Percentiles rank a stretch among this genome's conserved stretches.
These are phyloP conservation scores for Zaprionus taronus DNA, from an alignment of 1,140 invertebrate genomes.

Conservation along the genomic window DNA sequence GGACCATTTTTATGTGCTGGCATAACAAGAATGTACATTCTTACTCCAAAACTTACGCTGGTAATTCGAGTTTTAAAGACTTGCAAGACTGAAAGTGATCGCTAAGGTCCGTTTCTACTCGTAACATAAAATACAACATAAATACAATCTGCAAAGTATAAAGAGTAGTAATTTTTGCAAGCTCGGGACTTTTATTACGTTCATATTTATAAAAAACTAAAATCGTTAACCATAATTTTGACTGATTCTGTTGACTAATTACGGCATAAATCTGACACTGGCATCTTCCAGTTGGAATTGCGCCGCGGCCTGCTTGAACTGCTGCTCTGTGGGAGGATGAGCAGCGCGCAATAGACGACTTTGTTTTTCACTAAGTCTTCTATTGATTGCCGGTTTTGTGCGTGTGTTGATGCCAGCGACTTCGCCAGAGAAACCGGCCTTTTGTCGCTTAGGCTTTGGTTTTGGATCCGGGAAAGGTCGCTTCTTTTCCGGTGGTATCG, in stretches of 20 bases:
- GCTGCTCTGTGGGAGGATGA: slow-evolving; percentile 32
- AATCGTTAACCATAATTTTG: slow-evolving; percentile 24
- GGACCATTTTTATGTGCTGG: too few relatives aligned
- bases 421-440: slow-evolving; percentile 30
- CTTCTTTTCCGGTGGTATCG: not conserved
- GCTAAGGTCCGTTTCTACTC: too few relatives aligned
- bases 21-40: too few relatives aligned
- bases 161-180: not conserved
- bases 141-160: not conserved
- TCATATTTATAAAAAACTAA: not conserved
- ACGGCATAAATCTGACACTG: too few relatives aligned
- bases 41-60: too few relatives aligned
- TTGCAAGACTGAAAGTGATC: too few relatives aligned
- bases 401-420: not conserved
- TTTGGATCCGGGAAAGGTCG: not conserved
- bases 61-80: too few relatives aligned
- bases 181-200: not conserved
- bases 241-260: not conserved
- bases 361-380: not conserved
- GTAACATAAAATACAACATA: too few relatives aligned
- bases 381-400: not conserved
- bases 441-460: slow-evolving; percentile 3
- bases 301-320: slow-evolving; percentile 2
- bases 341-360: slow-evolving; percentile 44
- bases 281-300: not conserved